Evolutionary conservation across 92 coral and sea anemone species (phyloP).

Genomic region (Virgularia gustaviana): DNA sequence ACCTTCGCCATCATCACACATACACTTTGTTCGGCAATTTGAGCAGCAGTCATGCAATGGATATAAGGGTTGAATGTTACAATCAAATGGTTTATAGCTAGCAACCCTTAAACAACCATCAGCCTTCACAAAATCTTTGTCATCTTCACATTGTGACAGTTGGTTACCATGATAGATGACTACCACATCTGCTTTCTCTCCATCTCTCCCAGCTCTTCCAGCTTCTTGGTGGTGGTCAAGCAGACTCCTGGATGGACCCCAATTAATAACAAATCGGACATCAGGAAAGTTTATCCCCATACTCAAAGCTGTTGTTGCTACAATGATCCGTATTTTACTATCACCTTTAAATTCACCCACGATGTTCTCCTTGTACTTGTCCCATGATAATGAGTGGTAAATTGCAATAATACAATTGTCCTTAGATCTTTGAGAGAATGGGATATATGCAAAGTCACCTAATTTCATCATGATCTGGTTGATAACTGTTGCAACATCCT

Average conservation of each 20-base stretch:
- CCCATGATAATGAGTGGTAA: slow-evolving; percentile 44
- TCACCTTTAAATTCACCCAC: slow-evolving; percentile 16
- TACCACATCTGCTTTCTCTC: slow-evolving; percentile 20
- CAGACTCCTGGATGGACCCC: slow-evolving; percentile 42
- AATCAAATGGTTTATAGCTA: slow-evolving; percentile 53
- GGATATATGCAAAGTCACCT: slow-evolving; percentile 37
- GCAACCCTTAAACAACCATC: slow-evolving; percentile 51
- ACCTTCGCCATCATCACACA: no score
- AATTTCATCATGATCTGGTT: slow-evolving; percentile 35
- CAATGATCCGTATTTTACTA: slow-evolving; percentile 22
- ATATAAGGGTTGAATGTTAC: slow-evolving; percentile 15
- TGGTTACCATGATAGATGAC: slow-evolving; percentile 54
- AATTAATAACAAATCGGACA: slow-evolving; percentile 11
- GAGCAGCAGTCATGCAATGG: slow-evolving; percentile 45
- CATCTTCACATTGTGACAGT: slow-evolving; percentile 43
- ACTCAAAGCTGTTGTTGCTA: slow-evolving; percentile 27
- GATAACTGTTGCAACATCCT: slow-evolving; percentile 27
- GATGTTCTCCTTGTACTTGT: slow-evolving; percentile 42
- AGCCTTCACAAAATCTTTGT: slow-evolving; percentile 52
- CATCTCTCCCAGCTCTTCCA: slow-evolving; percentile 37
- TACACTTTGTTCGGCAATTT: slow-evolving; percentile 40
- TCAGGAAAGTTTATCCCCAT: slow-evolving; percentile 37
- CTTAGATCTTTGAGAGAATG: slow-evolving; percentile 2
- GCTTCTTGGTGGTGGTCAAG: slow-evolving; percentile 33
- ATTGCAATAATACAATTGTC: slow-evolving; percentile 49